These are phyloP conservation scores for Mixornis gularis DNA, from an alignment of 2,113 vertebrate genomes.

Conservation along the genomic window DNA sequence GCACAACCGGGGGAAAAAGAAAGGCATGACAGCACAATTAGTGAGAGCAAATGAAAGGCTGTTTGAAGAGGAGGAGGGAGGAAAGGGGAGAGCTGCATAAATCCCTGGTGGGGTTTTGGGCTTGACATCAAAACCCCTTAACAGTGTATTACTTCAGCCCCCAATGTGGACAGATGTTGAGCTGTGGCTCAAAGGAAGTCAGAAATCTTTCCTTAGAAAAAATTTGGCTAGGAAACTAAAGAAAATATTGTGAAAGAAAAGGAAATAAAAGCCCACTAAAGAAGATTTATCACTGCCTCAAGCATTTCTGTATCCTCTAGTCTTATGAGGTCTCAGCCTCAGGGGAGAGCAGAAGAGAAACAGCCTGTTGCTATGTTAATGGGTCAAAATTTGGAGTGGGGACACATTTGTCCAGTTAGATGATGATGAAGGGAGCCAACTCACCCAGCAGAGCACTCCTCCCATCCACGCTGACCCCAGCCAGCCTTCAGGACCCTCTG, in stretches of 20 bases:
- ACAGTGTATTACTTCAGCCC: slow-evolving; percentile 66
- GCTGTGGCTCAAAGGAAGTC: slow-evolving; percentile 68
- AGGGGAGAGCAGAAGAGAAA: slow-evolving; percentile 28
- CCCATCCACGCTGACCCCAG: background rate
- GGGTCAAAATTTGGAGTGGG: slow-evolving; percentile 11
- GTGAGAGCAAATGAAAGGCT: slow-evolving; percentile 50
- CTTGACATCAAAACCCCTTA: slow-evolving; percentile 69
- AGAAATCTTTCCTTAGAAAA: slow-evolving; percentile 69
- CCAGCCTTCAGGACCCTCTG: background rate
- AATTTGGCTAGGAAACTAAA: slow-evolving; percentile 66
- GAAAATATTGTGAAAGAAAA: slow-evolving; percentile 70
- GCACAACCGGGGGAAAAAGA: background rate
- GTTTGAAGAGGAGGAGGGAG: slow-evolving; percentile 56
- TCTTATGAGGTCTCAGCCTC: slow-evolving; percentile 52
- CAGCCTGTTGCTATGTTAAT: slow-evolving; percentile 14
- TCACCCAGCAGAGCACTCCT: accelerated
- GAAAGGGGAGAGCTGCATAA: slow-evolving; percentile 58
- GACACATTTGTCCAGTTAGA: background rate
- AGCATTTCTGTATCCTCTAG: slow-evolving; percentile 52
- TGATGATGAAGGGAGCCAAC: background rate
- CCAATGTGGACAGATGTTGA: slow-evolving; percentile 68
- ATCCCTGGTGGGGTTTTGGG: slow-evolving; percentile 67
- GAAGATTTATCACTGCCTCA: slow-evolving; percentile 65
- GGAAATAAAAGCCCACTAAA: slow-evolving; percentile 67
- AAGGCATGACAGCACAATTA: slow-evolving; percentile 60